Base-by-base conservation (phyloP, 2,888 invertebrate species). In the Morinoia aosen region DNA sequence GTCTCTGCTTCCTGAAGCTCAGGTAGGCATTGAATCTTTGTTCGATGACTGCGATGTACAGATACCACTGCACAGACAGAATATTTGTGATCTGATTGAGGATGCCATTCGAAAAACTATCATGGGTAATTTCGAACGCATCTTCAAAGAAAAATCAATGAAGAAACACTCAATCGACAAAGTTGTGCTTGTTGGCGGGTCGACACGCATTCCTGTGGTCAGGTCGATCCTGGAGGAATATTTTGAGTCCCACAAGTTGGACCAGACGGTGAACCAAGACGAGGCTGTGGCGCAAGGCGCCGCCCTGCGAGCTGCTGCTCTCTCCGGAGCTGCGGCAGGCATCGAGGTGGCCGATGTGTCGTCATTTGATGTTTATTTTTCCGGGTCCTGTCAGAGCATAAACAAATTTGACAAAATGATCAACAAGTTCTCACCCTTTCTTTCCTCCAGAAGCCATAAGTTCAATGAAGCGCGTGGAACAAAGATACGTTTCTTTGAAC, bases 231-330 rank as follows among this genome's bases (percentile, higher is more conserved):
- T 90, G 40, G 90, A 90, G 90, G 90, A 90, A 95, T 97, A 98
- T 64, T 98, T 98, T 96, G 98, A 98, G 0, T 98, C 98, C 96
- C 98, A 98, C 58, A 98, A 98, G 97, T 97, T 98, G 3, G 97
- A 98, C 40, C 98, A 98, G 64, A 96, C 97, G 97, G 96, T 99
- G 99, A 98, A 99, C 99, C 97, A 99, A 99, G 96, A 99, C 99
- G 97, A 99, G 99, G 97, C 98, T 99, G 96, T 99, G 99, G 98
- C 98, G 12, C 58, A 94, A 14, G 94, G 94, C 19, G 98, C 98
- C 97, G 98, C 98, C 0, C 98, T 98, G 91, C 98, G 98, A 97
- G 98, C 98, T 61, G 95, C 96, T n/a, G 57, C 96, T 56, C 88
- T 96, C 48, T 11, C 14, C 58, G 11, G 94, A 33, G 58, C 58